Conservation (phyloP, 2,888 invertebrate species). For the Matsumyia berberina region DNA sequence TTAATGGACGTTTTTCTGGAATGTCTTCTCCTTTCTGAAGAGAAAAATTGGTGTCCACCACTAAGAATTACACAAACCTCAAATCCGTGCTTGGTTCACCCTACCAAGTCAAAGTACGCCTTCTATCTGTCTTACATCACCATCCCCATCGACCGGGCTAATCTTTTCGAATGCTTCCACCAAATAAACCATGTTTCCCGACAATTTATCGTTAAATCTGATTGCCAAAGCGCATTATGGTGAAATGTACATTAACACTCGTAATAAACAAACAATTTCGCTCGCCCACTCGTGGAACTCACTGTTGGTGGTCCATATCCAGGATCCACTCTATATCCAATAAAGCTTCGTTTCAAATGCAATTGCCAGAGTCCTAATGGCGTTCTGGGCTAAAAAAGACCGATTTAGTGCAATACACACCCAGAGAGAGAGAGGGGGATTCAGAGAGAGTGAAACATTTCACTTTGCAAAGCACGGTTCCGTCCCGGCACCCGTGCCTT, state of each 20-base stretch:
- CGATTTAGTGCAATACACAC: conserved; percentile 70
- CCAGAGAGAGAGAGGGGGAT: no score
- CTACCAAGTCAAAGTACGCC: no score
- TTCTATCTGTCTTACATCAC: no score
- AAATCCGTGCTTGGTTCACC: no score
- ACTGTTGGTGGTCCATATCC: conserved; percentile 40
- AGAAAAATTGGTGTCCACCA: no score
- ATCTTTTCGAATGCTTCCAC: no score
- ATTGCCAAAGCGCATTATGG: conserved; percentile 70
- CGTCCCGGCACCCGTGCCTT: conserved; percentile 17
- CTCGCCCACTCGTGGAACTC: conserved; percentile 40
- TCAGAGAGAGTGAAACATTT: conserved; percentile 66
- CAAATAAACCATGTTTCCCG: conserved; percentile 49
- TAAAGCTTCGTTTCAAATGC: conserved; percentile 72
- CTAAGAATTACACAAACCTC: no score
- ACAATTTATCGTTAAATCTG: conserved; percentile 70
- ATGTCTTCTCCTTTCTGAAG: no score
- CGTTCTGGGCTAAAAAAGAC: conserved; percentile 69
- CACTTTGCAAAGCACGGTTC: conserved; percentile 68
- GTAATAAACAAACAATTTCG: conserved; percentile 73
- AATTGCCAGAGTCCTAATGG: conserved; percentile 72
- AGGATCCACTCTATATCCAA: conserved; percentile 23
- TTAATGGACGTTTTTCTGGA: no score
- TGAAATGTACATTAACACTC: conserved; percentile 70
- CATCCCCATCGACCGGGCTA: no score